Percentiles rank a stretch among this genome's conserved stretches.
phyloP scores from a whole-genome alignment of 2,113 vertebrate genomes.

The Syrmaticus mikado region DNA sequence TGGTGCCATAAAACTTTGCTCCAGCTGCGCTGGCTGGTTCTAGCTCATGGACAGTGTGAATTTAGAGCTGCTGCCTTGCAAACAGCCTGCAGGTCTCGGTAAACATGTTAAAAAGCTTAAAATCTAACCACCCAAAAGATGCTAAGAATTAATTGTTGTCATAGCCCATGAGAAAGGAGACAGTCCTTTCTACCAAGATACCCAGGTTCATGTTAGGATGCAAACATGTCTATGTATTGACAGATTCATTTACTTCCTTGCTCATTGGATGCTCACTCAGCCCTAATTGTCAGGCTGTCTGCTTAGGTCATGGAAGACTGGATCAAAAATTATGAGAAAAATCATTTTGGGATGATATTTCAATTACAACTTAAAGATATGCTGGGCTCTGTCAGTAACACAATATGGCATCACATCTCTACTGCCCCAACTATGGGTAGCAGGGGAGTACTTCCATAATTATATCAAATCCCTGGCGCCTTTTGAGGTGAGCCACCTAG shows the following conservation, averaged over 20 bases:
- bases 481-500: conserved; percentile 50
- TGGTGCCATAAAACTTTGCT: background rate
- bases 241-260: background rate
- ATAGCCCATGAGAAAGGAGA: background rate
- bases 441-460: conserved; percentile 22
- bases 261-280: background rate
- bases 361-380: background rate
- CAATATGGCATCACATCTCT: background rate
- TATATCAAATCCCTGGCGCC: background rate
- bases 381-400: background rate
- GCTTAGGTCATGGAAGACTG: background rate
- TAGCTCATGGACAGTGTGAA: fast-evolving
- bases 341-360: background rate
- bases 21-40: background rate
- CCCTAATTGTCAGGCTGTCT: background rate
- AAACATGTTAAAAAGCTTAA: background rate
- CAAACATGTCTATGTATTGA: fast-evolving
- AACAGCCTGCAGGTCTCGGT: background rate
- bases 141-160: background rate
- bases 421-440: background rate
- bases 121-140: background rate
- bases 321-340: conserved; percentile 22
- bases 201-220: background rate
- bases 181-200: fast-evolving
- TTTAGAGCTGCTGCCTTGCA: background rate